Evolutionary conservation across 35 echinoderm and acorn worm species (phyloP), one percentile per base, ranked within the genome.

Genomic region (Ptychodera flava): DNA sequence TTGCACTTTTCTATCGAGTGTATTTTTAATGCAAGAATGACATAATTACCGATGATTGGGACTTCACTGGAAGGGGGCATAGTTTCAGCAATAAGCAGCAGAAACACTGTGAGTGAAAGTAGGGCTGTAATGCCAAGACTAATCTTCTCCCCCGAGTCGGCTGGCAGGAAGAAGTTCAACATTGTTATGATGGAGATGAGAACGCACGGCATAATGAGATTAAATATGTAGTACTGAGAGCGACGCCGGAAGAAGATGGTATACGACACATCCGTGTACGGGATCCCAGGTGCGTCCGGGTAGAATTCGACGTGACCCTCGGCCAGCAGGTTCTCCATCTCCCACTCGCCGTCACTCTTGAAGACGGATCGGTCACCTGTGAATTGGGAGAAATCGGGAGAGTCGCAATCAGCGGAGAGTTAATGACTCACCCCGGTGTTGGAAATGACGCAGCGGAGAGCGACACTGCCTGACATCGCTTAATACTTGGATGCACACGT

Each of bases 61-160:
- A 98, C 95, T 79, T 90, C 85, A 85, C 92, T 98, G 37, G 95
- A 94, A 1, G 95, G 92, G 32, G 95, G 95, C 95, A 98, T 98
- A 35, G 92, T 92, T 84, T 98, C 92, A 16, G 95, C 95, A 28
- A 98, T 98, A 1, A 98, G 85, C 0, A 98, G 86, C 22, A 98
- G 89, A 36, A 98, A 98, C 31, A 98, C 95, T 0, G 95, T 98
- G 35, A 98, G 83, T 27, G 95, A 98, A 33, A 98, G 90, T 22
- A 98, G 90, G 1, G 93, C 92, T 14, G 95, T 98, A 29, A 98
- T 98, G 27, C 91, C 91, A 16, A 88, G 28, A 28, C 76, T 80
- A 12, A 90, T 83, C 81, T 98, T 98, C 83, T 98, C 95, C 35
- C 95, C 95, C 32, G 95, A 98, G 38, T 98, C 95, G 52, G 90